A percentile compares a stretch with the other conserved stretches of the same genome.
Evolutionary conservation across 2,888 invertebrate species (phyloP).

Genomic region (Nomada ferruginata): DNA sequence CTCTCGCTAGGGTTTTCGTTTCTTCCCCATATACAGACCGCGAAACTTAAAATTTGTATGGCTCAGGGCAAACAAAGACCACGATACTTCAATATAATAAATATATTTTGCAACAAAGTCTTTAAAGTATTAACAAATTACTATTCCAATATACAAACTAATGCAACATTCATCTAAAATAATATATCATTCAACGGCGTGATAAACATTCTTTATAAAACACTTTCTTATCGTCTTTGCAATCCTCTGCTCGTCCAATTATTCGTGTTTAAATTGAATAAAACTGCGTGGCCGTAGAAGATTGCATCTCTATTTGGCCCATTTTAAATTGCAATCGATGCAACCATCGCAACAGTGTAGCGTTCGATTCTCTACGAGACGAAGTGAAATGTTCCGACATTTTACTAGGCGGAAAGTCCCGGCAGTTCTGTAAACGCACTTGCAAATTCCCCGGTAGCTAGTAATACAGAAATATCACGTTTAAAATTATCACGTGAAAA

Average conservation of each 20-base stretch:
- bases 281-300: conserved; percentile 95
- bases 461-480: conserved; percentile 64
- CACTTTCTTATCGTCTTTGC: background rate
- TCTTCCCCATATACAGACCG: background rate
- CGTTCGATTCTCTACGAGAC: conserved; percentile 84
- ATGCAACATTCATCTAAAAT: conserved; percentile 22
- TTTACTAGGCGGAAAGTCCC: conserved; percentile 90
- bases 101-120: conserved; percentile 47
- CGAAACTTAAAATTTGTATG: background rate
- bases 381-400: conserved; percentile 84
- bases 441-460: conserved; percentile 96
- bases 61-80: background rate
- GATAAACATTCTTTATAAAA: conserved; percentile 29
- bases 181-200: conserved; percentile 17
- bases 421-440: conserved; percentile 93
- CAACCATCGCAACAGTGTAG: conserved; percentile 91
- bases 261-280: conserved; percentile 88
- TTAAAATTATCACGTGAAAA: background rate
- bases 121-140: conserved; percentile 24
- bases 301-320: conserved; percentile 98
- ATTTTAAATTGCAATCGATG: conserved; percentile 98
- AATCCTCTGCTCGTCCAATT: conserved; percentile 46
- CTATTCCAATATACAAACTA: background rate
- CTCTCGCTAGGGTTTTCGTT: conserved; percentile 2
- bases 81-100: conserved; percentile 32